A percentile compares a stretch with the other conserved stretches of the same genome.
These are phyloP conservation scores for Acanthosoma haemorrhoidale DNA, from an alignment of 2,888 invertebrate genomes.

Conservation along the genomic window DNA sequence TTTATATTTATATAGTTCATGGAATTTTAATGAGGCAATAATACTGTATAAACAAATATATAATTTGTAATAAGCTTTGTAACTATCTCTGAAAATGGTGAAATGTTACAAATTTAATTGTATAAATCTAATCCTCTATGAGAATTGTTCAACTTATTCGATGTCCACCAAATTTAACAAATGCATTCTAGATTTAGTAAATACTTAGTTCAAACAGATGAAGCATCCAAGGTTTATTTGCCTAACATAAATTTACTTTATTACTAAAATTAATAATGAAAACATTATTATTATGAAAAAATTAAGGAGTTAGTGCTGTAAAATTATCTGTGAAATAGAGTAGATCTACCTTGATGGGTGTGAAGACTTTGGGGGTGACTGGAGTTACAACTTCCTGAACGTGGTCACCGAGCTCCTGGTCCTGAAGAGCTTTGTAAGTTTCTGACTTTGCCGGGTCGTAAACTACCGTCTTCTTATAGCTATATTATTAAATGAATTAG, in stretches of 20 bases:
- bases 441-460: constrained; percentile 87
- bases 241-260: neutral
- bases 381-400: constrained; percentile 64
- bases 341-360: constrained; percentile 51
- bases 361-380: constrained; percentile 70
- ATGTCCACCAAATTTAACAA: too few species aligned
- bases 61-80: too few species aligned
- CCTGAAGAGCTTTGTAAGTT: constrained; percentile 80
- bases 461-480: constrained; percentile 63
- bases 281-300: neutral
- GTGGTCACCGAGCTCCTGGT: constrained; percentile 61
- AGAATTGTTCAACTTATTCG: too few species aligned
- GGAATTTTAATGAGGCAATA: too few species aligned
- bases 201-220: too few species aligned
- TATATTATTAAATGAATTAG: constrained; percentile 40
- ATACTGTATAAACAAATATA: too few species aligned
- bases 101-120: too few species aligned
- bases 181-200: too few species aligned
- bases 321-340: neutral
- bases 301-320: neutral
- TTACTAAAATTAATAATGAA: neutral
- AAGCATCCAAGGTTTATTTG: neutral
- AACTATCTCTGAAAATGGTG: too few species aligned
- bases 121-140: too few species aligned
- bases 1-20: too few species aligned